phyloP scores from a whole-genome alignment of 2,888 invertebrate genomes.

The Alloscopus bannaensis region DNA sequence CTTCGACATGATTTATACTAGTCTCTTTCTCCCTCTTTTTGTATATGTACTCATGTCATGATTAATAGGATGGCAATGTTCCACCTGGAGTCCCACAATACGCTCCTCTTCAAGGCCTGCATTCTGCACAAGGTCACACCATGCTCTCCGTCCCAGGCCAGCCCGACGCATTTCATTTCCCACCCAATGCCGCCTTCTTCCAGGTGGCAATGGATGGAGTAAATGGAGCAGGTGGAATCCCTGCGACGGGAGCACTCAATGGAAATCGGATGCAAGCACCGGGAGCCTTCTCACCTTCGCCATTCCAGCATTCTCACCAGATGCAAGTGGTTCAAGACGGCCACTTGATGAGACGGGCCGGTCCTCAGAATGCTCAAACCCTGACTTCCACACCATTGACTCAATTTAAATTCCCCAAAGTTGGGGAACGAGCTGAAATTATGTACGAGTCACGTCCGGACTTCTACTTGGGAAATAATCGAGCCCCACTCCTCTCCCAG shows the following conservation, averaged over 20 bases:
- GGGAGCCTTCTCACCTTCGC: conserved; percentile 24
- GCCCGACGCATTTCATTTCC: conserved; percentile 52
- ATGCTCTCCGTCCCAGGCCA: conserved; percentile 44
- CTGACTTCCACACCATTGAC: conserved; percentile 15
- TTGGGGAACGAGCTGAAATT: conserved; percentile 62
- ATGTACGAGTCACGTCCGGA: conserved; percentile 66
- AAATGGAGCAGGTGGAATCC: not conserved
- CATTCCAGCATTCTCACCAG: conserved; percentile 29
- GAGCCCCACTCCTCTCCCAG: conserved; percentile 61
- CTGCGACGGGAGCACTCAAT: conserved; percentile 5
- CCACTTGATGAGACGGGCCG: conserved; percentile 55
- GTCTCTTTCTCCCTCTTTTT: too few species aligned
- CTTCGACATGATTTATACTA: conserved; percentile 2
- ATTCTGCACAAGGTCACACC: conserved; percentile 37
- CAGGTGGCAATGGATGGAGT: conserved; percentile 49
- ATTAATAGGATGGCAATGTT: conserved; percentile 48
- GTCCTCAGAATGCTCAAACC: conserved; percentile 27
- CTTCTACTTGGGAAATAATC: conserved; percentile 64
- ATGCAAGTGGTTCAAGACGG: conserved; percentile 23
- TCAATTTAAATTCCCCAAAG: conserved; percentile 44
- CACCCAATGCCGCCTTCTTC: conserved; percentile 40
- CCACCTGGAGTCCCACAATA: conserved; percentile 41
- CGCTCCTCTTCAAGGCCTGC: conserved; percentile 40
- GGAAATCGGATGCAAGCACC: conserved; percentile 47
- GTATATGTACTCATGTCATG: conserved; percentile 12